Conservation (phyloP, 2,797 vertebrate genomes). For the Pogoniulus pusillus region DNA sequence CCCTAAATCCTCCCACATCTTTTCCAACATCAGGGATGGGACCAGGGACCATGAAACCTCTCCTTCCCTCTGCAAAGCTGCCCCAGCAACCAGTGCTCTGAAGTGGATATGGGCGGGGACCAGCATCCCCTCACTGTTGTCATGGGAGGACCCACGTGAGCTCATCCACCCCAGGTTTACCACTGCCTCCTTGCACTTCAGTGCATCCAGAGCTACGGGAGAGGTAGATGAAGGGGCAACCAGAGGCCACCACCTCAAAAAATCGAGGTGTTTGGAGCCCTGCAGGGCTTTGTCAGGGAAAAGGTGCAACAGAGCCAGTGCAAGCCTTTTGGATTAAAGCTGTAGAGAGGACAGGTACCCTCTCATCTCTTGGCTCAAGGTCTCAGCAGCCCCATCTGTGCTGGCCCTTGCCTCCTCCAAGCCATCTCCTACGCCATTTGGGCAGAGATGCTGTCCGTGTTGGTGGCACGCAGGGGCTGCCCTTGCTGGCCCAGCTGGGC, state of each 20-base stretch:
- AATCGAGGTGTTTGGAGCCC: background rate
- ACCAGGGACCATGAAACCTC: accelerated
- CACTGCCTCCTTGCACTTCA: background rate
- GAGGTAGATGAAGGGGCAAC: background rate
- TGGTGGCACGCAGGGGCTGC: background rate
- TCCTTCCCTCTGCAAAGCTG: background rate
- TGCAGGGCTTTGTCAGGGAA: accelerated
- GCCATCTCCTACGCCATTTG: accelerated
- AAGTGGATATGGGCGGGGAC: background rate
- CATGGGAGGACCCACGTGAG: background rate
- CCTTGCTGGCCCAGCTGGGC: background rate
- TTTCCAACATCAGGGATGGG: background rate
- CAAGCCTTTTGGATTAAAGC: background rate
- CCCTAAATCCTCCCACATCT: slow-evolving; percentile 18
- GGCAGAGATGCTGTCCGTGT: background rate
- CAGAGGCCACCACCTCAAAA: background rate
- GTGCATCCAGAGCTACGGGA: background rate
- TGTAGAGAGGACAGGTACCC: background rate
- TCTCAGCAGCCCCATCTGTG: background rate
- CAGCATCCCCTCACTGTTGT: background rate
- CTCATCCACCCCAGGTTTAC: background rate
- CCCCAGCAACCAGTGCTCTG: background rate
- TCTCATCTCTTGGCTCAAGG: background rate
- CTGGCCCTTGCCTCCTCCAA: background rate
- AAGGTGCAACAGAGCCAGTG: background rate